Base-by-base conservation (phyloP, 2,113 vertebrate genomes). In the Eolophus roseicapilla region DNA sequence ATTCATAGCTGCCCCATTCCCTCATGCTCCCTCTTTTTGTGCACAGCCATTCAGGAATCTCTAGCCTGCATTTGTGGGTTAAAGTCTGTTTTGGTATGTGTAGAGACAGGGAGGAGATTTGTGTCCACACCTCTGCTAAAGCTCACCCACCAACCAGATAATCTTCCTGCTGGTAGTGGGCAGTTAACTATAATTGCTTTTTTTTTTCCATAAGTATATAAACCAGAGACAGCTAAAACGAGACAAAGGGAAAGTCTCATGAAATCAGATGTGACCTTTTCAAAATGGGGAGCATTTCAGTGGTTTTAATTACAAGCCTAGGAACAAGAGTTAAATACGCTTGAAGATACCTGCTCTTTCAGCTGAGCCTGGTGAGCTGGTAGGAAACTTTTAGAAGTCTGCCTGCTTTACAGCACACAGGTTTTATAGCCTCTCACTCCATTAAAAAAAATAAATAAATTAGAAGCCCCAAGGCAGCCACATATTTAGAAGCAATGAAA, bases 371-470 rank as follows among this genome's bases (percentile, higher is more conserved):
- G 47, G 68, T 82, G 83, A 71, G 49, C 77, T 92, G 78, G 88
- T 90, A 63, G 79, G 83, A 95, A 74, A 60, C 55, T 81, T 95
- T 88, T 33, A 6, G 71, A 89, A 46, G 81, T 60, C 94, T 95
- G 94, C 50, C 78, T 94, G 90, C 76, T 96, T 94, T 93, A 97
- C 86, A 94, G 91, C 88, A 75, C 90, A 91, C 91, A 92, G 93
- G 49, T 96, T 98, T 98, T 98, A 97, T 83, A 88, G 92, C 49
- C 96, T 98, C 88, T 28, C 96, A 98, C 97, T 95, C 94, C 91
- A 97, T 97, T 98, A 97, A 98, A 97, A 96, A 95, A 97, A 97
- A 97, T 82, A 97, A 97, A 98, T 93, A 98, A 98, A 97, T 96
- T 96, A 96, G 94, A 96, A 97, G 57, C 82, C 97, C 93, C 86